Percentiles rank a stretch among this genome's conserved stretches.
phyloP scores from a whole-genome alignment of 1,140 invertebrate species.

The Ceratosolen solmsi region DNA sequence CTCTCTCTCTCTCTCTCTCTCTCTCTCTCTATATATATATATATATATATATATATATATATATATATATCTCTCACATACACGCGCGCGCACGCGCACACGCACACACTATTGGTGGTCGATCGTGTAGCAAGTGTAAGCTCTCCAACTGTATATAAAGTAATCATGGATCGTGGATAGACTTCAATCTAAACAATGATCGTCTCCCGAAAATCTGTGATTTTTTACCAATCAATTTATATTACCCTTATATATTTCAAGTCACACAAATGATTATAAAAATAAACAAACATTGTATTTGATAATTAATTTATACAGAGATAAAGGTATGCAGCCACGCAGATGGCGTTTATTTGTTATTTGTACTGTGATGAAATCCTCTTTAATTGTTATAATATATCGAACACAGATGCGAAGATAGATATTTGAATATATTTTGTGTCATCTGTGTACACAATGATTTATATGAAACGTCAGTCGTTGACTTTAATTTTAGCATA shows the following conservation, averaged over 20 bases:
- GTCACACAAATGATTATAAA: too few species aligned
- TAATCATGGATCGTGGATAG: neutral
- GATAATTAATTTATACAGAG: neutral
- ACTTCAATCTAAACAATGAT: neutral
- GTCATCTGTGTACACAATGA: neutral
- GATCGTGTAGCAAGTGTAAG: neutral
- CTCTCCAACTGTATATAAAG: neutral
- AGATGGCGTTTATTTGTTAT: neutral
- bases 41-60: too few species aligned
- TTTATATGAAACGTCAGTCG: neutral
- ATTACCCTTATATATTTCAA: too few species aligned
- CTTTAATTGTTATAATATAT: neutral
- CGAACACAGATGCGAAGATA: neutral
- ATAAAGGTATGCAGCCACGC: neutral
- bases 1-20: neutral
- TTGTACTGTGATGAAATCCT: neutral
- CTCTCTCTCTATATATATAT: neutral
- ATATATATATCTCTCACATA: too few species aligned
- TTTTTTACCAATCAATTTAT: too few species aligned
- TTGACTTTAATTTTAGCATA: neutral
- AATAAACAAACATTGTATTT: too few species aligned
- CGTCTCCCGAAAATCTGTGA: neutral
- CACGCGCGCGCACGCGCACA: too few species aligned
- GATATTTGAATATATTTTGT: neutral
- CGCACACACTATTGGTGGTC: neutral